Conservation (phyloP, 2,888 invertebrate species). For the Hypolimnas misippus region DNA sequence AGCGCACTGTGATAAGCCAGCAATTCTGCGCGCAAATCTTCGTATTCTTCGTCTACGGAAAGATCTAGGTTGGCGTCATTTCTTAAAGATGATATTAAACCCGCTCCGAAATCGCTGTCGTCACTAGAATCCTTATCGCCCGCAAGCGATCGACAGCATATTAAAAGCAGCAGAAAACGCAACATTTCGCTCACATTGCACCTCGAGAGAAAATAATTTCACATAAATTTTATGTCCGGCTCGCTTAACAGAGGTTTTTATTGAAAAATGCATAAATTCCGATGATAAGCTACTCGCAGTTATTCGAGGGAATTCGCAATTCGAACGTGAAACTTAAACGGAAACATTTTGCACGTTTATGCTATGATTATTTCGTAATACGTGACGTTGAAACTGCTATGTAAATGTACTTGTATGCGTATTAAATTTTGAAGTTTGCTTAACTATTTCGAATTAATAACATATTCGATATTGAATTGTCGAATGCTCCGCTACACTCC, state of each 20-base stretch:
- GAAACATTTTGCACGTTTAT: slow-evolving; percentile 15
- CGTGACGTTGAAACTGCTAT: slow-evolving; percentile 8
- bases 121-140: slow-evolving; percentile 28
- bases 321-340: slow-evolving; percentile 25
- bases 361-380: slow-evolving; percentile 9
- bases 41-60: slow-evolving; percentile 72
- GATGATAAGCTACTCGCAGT: slow-evolving; percentile 56
- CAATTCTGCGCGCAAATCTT: slow-evolving; percentile 72
- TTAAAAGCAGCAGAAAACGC: slow-evolving; percentile 50
- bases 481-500: background rate
- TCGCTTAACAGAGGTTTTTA: slow-evolving; percentile 56
- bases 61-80: slow-evolving; percentile 68
- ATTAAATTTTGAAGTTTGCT: background rate
- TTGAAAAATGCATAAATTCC: slow-evolving; percentile 64
- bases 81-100: slow-evolving; percentile 56
- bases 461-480: background rate
- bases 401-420: background rate
- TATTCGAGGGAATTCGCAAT: slow-evolving; percentile 39
- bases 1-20: slow-evolving; percentile 71
- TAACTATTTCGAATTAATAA: background rate
- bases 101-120: slow-evolving; percentile 51
- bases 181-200: slow-evolving; percentile 54
- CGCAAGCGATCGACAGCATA: slow-evolving; percentile 22
- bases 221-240: slow-evolving; percentile 44
- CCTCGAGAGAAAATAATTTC: slow-evolving; percentile 44